Percentiles rank a stretch among this genome's conserved stretches.
Evolutionary conservation across 2,113 vertebrate species (phyloP).

Genomic region (Barnardius zonarius): DNA sequence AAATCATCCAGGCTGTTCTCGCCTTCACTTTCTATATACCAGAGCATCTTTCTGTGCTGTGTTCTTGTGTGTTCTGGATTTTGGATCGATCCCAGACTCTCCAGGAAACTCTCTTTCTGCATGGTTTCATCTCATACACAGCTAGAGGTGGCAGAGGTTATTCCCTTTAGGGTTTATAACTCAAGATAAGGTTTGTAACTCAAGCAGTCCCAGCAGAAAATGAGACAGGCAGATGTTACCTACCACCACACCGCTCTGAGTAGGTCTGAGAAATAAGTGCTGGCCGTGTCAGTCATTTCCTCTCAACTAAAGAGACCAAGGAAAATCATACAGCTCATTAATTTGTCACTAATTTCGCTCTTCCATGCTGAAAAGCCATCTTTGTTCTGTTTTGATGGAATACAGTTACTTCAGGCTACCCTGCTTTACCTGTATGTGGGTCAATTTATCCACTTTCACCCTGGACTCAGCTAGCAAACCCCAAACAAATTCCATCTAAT

Average conservation of each 20-base stretch:
- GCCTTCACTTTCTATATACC: not conserved
- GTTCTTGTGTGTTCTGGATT: not conserved
- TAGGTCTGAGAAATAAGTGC: not conserved
- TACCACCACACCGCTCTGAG: not conserved
- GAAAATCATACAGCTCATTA: not conserved
- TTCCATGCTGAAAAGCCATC: not conserved
- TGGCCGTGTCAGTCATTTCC: not conserved
- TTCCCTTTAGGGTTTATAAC: not conserved
- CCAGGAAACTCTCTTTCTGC: not conserved
- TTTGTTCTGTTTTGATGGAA: not conserved
- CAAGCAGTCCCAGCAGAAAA: not conserved
- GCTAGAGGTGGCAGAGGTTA: not conserved
- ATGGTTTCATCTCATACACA: not conserved
- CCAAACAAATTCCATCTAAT: not conserved
- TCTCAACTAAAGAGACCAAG: not conserved
- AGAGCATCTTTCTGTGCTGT: not conserved
- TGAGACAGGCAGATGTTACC: not conserved
- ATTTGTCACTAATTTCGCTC: not conserved
- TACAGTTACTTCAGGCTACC: not conserved
- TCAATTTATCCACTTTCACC: not conserved
- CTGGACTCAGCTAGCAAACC: not conserved
- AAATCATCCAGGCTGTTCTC: not conserved
- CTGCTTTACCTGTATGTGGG: not conserved
- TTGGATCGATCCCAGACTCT: not conserved
- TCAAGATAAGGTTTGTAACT: not conserved